phyloP scores from a whole-genome alignment of 2,113 vertebrate genomes.

The Muntiacus muntjak region DNA sequence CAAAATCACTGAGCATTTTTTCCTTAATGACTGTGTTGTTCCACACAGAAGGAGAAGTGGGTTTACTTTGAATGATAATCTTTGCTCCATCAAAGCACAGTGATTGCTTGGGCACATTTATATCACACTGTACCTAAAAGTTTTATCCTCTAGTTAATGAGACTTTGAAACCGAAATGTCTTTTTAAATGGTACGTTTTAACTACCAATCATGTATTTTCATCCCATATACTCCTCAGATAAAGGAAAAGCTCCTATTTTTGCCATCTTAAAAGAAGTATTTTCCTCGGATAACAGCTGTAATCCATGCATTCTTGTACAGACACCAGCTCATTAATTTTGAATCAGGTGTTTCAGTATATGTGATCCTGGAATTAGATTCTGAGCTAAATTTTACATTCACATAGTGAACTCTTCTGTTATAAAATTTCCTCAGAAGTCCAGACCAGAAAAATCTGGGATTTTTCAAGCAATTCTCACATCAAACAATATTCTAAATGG shows the following conservation, averaged over 20 bases:
- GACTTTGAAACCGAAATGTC: conserved; percentile 44
- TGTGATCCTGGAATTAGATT: neutral
- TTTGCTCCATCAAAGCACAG: conserved; percentile 56
- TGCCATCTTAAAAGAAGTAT: conserved; percentile 51
- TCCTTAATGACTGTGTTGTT: conserved; percentile 11
- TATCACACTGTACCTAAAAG: conserved; percentile 60
- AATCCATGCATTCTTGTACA: conserved; percentile 8
- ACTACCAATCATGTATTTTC: conserved; percentile 44
- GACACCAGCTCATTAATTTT: neutral
- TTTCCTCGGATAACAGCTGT: conserved; percentile 41
- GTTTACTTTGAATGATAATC: conserved; percentile 59
- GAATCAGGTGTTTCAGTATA: neutral
- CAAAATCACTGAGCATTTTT: neutral
- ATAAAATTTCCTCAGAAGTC: neutral
- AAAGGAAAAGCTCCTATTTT: conserved; percentile 59
- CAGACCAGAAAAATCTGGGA: neutral
- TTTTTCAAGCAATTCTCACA: neutral
- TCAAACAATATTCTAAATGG: neutral
- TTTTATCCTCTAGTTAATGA: conserved; percentile 66
- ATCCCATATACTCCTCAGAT: neutral
- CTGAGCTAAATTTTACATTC: neutral
- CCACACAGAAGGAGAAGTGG: conserved; percentile 31
- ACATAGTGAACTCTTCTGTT: neutral
- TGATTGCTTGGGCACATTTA: conserved; percentile 64
- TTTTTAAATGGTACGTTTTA: conserved; percentile 56